Evolutionary conservation across 2,113 vertebrate species (phyloP), one percentile per base, ranked within the genome.

Genomic region (Dolichotis patagonum): DNA sequence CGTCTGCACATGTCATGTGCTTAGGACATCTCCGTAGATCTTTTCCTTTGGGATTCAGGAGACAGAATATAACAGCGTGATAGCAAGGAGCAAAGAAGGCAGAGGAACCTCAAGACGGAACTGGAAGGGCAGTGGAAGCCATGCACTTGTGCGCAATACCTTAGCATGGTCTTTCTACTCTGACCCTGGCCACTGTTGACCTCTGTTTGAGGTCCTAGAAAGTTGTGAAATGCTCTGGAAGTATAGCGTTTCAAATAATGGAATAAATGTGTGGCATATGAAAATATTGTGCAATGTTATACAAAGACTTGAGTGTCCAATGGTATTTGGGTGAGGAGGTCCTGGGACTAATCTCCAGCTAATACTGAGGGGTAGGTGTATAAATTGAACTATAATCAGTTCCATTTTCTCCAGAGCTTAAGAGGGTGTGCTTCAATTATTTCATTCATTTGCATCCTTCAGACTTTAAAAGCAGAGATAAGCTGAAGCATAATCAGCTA

Each of bases 101-200:
- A 4, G 22, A 8, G 7, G 7, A 54, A 10, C 56, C 62, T 84
- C n/a, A 28, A 85, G 49, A 41, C 86, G 82, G 77, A 10, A 3
- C 3, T 17, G 28, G 30, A 56, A 78, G 41, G 56, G 19, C 1
- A 1, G 6, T 22, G 35, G 52, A 3, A 46, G 38, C 71, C 28
- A 28, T 46, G 24, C 0, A 2, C 7, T 65, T 58, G 5, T 0
- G 38, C 35, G 10, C 17, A 19, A 16, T 12, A 22, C 24, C 5
- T 38, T 32, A 11, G 49, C 11, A 1, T 5, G 17, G 32, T 46
- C 30, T 71, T 49, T 65, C 8, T 11, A 2, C 38, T 78, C 43
- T 22, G 71, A 41, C 10, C 58, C 24, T 49, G 60, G 46, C 85
- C 30, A 28, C n/a, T 60, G 52, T 60, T 62, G 58, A 88, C 58